These are phyloP conservation scores for Spermophilus dauricus DNA, from an alignment of 2,113 vertebrate genomes.

Conservation along the genomic window DNA sequence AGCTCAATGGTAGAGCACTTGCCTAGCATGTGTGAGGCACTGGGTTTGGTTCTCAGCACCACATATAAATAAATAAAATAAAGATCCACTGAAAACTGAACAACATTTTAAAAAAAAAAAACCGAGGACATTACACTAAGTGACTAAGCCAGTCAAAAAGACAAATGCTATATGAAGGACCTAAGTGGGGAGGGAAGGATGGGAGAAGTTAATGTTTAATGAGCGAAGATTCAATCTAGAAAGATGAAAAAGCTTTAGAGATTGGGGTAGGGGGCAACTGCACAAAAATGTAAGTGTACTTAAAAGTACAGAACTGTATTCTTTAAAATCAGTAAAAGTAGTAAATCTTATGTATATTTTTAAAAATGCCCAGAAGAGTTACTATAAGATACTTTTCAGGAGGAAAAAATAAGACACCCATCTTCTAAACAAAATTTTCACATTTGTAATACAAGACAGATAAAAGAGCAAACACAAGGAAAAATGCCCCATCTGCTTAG, in stretches of 20 bases:
- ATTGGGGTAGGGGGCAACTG: not conserved
- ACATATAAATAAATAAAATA: no score
- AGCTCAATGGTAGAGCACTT: no score
- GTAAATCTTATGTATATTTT: not conserved
- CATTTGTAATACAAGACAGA: not conserved
- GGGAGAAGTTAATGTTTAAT: not conserved
- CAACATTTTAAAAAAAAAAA: no score
- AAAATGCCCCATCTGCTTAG: not conserved
- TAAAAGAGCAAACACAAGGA: not conserved
- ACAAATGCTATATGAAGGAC: not conserved
- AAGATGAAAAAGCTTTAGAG: not conserved
- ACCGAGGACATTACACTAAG: not conserved
- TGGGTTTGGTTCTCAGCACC: no score
- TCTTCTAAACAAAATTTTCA: conserved; percentile 39
- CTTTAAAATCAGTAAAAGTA: not conserved
- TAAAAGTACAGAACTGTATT: not conserved
- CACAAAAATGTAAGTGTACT: not conserved
- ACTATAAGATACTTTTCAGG: not conserved
- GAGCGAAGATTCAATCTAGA: not conserved
- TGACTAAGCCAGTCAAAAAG: not conserved
- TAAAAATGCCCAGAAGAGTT: not conserved
- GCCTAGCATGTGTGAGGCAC: no score
- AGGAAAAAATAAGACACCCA: not conserved
- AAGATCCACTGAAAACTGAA: no score
- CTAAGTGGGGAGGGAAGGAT: rapidly evolving